Evolutionary conservation across 2,888 invertebrate genomes (phyloP).

Genomic region (Aleiodes testaceus): DNA sequence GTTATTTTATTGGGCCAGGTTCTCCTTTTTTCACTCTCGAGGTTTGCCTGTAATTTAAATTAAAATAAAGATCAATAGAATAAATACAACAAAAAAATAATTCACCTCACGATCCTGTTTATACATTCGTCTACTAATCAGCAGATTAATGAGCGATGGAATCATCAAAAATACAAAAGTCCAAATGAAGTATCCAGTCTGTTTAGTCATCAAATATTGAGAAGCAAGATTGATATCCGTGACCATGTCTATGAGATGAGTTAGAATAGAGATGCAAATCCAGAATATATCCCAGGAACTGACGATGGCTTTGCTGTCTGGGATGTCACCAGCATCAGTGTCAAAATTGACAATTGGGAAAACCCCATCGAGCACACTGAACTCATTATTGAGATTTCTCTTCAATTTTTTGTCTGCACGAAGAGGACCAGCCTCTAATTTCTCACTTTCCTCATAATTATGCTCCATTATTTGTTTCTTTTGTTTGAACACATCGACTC

Average conservation of each 20-base stretch:
- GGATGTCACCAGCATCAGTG: slow-evolving; percentile 62
- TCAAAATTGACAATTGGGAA: slow-evolving; percentile 54
- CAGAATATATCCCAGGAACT: slow-evolving; percentile 79
- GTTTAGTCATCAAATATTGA: slow-evolving; percentile 76
- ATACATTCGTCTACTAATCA: slow-evolving; percentile 83
- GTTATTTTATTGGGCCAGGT: slow-evolving; percentile 43
- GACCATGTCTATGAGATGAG: slow-evolving; percentile 81
- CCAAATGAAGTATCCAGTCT: slow-evolving; percentile 79
- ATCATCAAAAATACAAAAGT: slow-evolving; percentile 82
- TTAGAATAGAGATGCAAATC: slow-evolving; percentile 79
- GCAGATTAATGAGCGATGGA: slow-evolving; percentile 84
- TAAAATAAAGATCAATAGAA: not conserved
- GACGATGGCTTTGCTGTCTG: slow-evolving; percentile 60
- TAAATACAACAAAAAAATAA: too few relatives aligned
- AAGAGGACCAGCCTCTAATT: not conserved
- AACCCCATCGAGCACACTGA: slow-evolving; percentile 52
- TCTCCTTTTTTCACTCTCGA: slow-evolving; percentile 26
- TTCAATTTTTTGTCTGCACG: slow-evolving; percentile 36
- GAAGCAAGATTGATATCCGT: slow-evolving; percentile 82
- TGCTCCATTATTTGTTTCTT: too few relatives aligned
- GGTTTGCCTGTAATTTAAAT: slow-evolving; percentile 52
- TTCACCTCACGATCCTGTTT: slow-evolving; percentile 65
- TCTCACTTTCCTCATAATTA: not conserved
- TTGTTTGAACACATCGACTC: too few relatives aligned
- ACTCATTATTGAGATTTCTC: slow-evolving; percentile 7